These are phyloP conservation scores for Microvelia longipes DNA, from an alignment of 1,140 invertebrate species.

Conservation along the genomic window DNA sequence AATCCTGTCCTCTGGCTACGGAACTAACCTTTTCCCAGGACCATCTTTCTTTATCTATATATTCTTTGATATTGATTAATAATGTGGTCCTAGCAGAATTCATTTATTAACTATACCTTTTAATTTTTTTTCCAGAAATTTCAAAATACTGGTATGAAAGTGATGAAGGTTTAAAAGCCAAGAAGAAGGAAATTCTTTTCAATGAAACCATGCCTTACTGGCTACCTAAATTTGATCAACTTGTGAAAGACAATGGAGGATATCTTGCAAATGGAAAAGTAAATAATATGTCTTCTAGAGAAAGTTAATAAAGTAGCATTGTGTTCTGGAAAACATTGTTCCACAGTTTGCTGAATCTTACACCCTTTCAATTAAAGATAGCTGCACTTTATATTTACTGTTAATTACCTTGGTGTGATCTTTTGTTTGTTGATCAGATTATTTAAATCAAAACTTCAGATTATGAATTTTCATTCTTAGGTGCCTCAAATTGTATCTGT, in stretches of 20 bases:
- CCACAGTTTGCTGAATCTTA: background rate
- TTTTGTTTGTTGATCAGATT: too few relatives aligned
- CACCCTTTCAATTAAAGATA: background rate
- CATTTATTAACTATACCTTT: too few relatives aligned
- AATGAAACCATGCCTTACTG: constrained; percentile 35
- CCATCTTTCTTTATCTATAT: too few relatives aligned
- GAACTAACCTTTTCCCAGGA: too few relatives aligned
- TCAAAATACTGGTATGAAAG: constrained; percentile 20
- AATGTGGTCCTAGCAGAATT: too few relatives aligned
- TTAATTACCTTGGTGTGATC: too few relatives aligned
- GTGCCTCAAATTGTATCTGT: too few relatives aligned
- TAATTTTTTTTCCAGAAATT: constrained; percentile 18
- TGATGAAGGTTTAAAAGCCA: constrained; percentile 25
- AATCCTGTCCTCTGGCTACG: too few relatives aligned
- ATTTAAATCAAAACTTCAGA: too few relatives aligned
- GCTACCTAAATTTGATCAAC: constrained; percentile 36
- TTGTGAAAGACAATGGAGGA: constrained; percentile 32
- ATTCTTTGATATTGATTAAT: too few relatives aligned
- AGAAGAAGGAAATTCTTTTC: constrained; percentile 21
- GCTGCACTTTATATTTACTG: too few relatives aligned
- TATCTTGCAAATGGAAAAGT: constrained; percentile 34
- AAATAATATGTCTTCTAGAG: constrained; percentile 2
- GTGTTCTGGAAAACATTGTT: background rate
- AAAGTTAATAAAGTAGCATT: background rate
- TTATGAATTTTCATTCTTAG: too few relatives aligned